Conservation (phyloP, 2,888 invertebrate species). For the Tetragonula carbonaria region DNA sequence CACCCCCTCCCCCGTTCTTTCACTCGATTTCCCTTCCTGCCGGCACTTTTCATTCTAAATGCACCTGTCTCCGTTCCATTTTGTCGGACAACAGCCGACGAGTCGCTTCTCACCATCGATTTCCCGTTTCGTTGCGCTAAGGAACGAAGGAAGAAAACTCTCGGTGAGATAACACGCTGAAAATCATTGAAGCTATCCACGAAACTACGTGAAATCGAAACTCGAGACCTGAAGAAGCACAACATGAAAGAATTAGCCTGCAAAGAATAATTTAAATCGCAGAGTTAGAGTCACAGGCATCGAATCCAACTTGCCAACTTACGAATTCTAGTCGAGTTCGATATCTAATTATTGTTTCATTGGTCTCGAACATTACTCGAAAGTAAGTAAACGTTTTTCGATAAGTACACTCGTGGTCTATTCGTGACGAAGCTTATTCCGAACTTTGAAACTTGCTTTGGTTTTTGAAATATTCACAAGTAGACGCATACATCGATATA, state of each 20-base stretch:
- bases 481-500: no score
- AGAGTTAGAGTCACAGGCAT: no score
- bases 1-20: conserved; percentile 20
- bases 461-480: no score
- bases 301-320: no score
- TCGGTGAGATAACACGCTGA: not conserved
- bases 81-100: conserved; percentile 36
- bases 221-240: not conserved
- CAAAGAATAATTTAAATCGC: no score
- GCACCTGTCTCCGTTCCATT: conserved; percentile 49
- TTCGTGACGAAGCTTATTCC: no score
- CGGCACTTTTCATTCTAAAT: conserved; percentile 46
- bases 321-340: no score
- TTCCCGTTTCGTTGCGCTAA: conserved; percentile 34
- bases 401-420: no score
- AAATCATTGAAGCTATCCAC: conserved; percentile 5
- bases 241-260: not conserved
- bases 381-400: no score
- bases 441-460: no score
- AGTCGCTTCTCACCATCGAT: conserved; percentile 40
- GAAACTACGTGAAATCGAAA: not conserved
- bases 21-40: conserved; percentile 46
- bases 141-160: not conserved
- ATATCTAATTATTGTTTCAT: no score
- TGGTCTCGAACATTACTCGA: no score